A percentile compares a stretch with the other conserved stretches of the same genome.
Conservation (phyloP, 2,888 invertebrate genomes). For the Alloscopus bannaensis region DNA sequence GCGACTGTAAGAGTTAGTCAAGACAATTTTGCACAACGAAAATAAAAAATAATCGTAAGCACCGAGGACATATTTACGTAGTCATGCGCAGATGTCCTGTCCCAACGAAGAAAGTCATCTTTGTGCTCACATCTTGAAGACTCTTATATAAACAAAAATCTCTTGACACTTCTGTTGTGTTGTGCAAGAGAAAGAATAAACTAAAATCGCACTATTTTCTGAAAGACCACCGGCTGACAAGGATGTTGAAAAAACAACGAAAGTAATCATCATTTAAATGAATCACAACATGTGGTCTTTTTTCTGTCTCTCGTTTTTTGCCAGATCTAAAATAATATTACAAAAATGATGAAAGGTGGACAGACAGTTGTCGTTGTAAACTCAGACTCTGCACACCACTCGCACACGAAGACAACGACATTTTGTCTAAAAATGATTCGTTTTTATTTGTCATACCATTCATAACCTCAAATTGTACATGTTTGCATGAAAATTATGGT, state of each 20-base stretch:
- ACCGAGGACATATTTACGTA: too few species aligned
- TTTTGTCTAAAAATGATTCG: constrained; percentile 8
- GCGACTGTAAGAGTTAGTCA: too few species aligned
- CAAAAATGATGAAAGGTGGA: constrained; percentile 33
- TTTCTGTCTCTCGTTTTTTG: background rate
- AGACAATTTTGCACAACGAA: too few species aligned
- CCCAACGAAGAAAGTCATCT: too few species aligned
- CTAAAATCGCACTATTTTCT: background rate
- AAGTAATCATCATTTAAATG: background rate
- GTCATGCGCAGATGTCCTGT: too few species aligned
- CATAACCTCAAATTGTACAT: constrained; percentile 1
- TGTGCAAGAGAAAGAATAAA: background rate
- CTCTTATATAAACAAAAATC: constrained; percentile 15
- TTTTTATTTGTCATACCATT: background rate
- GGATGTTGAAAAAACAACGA: constrained; percentile 11
- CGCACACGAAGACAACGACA: constrained; percentile 1
- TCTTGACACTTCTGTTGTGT: background rate
- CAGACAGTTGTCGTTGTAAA: background rate
- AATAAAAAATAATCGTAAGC: too few species aligned
- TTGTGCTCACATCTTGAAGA: too few species aligned
- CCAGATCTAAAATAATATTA: background rate
- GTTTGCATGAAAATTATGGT: background rate
- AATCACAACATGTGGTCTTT: constrained; percentile 20
- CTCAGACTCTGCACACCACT: background rate
- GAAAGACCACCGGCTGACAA: constrained; percentile 44